Base-by-base conservation (phyloP, 2,113 vertebrate species). In the Hemicordylus capensis region DNA sequence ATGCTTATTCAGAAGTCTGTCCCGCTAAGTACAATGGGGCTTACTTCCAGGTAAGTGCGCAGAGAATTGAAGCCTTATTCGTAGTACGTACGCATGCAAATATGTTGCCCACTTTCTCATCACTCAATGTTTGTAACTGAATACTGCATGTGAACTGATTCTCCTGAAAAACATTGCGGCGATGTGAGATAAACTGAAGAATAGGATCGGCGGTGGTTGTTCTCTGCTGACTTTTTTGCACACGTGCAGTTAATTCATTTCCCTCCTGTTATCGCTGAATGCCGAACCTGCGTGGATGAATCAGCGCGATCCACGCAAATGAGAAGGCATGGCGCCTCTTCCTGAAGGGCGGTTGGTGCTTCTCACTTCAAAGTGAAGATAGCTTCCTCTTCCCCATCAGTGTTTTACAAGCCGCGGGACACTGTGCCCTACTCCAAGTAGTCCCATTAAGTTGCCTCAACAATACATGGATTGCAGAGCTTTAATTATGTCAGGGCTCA, bases 211-310 rank as follows among this genome's bases (percentile, higher is more conserved):
- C 7, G 42, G 28, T 19, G 15, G n/a, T 79, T 28, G 59, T 22
- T n/a, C 58, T 2, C 12, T 24, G 37, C 28, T 1, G 42, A 12
- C 6, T 46, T 2, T 42, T 77, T 64, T 39, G 15, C 37, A 28
- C 34, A 11, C 5, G 24, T 12, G 31, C 6, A 2, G 22, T 1
- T 11, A n/a, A n/a, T n/a, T n/a, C n/a, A n/a, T n/a, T n/a, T n/a
- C n/a, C 14, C 75, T 39, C 54, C 12, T 2, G 76, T 22, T 24
- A 24, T 58, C n/a, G 39, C 15, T 2, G 19, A 48, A 24, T 31
- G 37, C 15, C 37, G 5, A 1, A 5, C 3, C 17, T 26, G 58
- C 56, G 15, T 7, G 54, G 15, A 11, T 39, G 34, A 39, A 26
- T 44, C 28, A 46, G 59, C 28, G 77, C 28, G 8, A 3, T 39